Conservation (phyloP, 2,888 invertebrate species). For the Standfussiana lucernea region DNA sequence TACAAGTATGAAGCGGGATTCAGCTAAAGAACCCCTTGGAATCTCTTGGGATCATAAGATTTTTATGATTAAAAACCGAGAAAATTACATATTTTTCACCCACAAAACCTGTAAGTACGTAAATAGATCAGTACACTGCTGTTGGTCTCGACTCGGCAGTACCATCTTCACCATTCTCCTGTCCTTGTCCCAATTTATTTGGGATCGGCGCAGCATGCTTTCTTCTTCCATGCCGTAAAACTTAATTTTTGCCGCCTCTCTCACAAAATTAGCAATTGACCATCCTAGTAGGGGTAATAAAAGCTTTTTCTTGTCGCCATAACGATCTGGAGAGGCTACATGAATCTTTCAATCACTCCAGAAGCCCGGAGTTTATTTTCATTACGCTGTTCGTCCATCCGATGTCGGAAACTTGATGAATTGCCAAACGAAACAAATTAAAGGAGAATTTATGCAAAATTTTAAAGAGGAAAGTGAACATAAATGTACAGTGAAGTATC, state of each 20-base stretch:
- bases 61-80: too few species aligned
- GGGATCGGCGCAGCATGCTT: too few species aligned
- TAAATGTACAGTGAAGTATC: constrained; percentile 21
- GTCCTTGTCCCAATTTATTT: too few species aligned
- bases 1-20: too few species aligned
- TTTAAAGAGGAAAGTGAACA: constrained; percentile 4
- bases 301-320: constrained; percentile 72
- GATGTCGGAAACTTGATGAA: constrained; percentile 50
- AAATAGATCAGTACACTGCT: too few species aligned
- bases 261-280: constrained; percentile 19
- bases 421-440: constrained; percentile 53
- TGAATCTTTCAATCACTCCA: constrained; percentile 68
- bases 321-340: constrained; percentile 66
- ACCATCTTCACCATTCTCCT: too few species aligned
- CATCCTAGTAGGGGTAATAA: constrained; percentile 59
- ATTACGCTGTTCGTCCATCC: constrained; percentile 47
- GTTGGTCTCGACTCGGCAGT: too few species aligned
- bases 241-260: neutral
- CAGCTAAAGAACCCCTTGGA: too few species aligned
- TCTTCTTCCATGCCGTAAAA: too few species aligned
- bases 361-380: constrained; percentile 52
- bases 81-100: too few species aligned
- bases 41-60: too few species aligned
- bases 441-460: constrained; percentile 50
- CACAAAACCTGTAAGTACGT: too few species aligned